These are phyloP conservation scores for Stenichneumon culpator DNA, from an alignment of 2,888 invertebrate genomes.

Conservation along the genomic window DNA sequence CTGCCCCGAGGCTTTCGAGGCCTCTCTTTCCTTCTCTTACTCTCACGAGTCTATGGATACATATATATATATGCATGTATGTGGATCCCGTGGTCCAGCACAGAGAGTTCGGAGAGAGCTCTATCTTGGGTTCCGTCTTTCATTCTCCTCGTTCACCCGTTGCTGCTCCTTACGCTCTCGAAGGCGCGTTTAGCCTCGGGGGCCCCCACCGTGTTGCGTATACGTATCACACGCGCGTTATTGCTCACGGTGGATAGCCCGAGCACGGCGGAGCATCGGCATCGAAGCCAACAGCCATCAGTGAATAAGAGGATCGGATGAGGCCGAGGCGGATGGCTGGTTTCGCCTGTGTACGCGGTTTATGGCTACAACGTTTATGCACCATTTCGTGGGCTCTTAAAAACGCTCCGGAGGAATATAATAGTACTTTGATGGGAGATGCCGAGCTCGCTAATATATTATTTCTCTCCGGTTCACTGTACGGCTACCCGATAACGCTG, in stretches of 20 bases:
- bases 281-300: slow-evolving; percentile 3
- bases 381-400: slow-evolving; percentile 80
- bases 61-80: neutral
- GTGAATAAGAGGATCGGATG: slow-evolving; percentile 16
- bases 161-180: slow-evolving; percentile 58
- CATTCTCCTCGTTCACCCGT: slow-evolving; percentile 57
- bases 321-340: slow-evolving; percentile 24
- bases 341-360: slow-evolving; percentile 70
- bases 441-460: slow-evolving; percentile 44
- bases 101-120: neutral
- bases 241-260: slow-evolving; percentile 44
- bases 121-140: slow-evolving; percentile 40
- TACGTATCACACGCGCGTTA: slow-evolving; percentile 50
- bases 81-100: slow-evolving; percentile 9
- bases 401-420: slow-evolving; percentile 46
- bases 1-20: slow-evolving; percentile 62
- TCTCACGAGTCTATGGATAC: slow-evolving; percentile 45
- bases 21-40: slow-evolving; percentile 65
- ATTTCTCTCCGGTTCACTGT: slow-evolving; percentile 52
- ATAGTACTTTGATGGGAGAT: slow-evolving; percentile 42
- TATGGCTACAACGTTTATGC: slow-evolving; percentile 81
- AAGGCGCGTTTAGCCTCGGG: slow-evolving; percentile 3
- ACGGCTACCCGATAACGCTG: slow-evolving; percentile 58
- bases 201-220: neutral
- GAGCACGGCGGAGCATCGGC: slow-evolving; percentile 4